Base-by-base conservation (phyloP, 92 coral and sea anemone species). In the Actinernus sp. region DNA sequence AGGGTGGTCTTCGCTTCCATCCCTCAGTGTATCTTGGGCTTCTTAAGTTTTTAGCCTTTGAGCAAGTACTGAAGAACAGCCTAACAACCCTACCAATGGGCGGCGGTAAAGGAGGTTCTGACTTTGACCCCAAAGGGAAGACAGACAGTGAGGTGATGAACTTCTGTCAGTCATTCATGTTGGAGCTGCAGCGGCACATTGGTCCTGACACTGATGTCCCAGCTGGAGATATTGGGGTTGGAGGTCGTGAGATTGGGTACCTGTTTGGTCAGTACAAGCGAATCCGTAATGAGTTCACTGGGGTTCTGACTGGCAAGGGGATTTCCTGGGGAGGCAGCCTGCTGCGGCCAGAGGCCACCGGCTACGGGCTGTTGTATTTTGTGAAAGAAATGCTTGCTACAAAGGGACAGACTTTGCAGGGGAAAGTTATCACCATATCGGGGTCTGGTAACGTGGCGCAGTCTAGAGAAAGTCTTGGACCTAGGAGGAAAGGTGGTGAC, bases 371-470 rank as follows among this genome's bases (percentile, higher is more conserved):
- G 57, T 80, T 89, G 69, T 89, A 89, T 79, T 85, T 89, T 59
- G 73, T 89, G 7, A 73, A 75, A n/a, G 81, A 89, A 48, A 85
- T 89, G 92, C 78, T 89, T 5, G 63, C 50, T 11, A 51, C 77
- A 13, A 89, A 84, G 51, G 91, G 92, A 16, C 74, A 78, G 20
- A 46, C 58, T 63, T 57, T 89, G 68, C 58, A 89, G 44, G 91
- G 71, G 20, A 89, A 89, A 61, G 49, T 84, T 37, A 86, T 89
- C 17, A 40, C 96, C 26, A 71, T 89, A 55, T 89, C 96, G 18
- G 96, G 96, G 16, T 85, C 96, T 10, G 96, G 96, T 29, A 89
- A 89, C 59, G 96, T 89, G 27, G 96, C 96, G 1, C 96, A 89
- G 82, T 84, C 61, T 56, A 22, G 85, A 89, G 62, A 89, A 89